A percentile compares a stretch with the other conserved stretches of the same genome.
Conservation (phyloP, 2,888 invertebrate species). For the Phragmatobia fuliginosa region DNA sequence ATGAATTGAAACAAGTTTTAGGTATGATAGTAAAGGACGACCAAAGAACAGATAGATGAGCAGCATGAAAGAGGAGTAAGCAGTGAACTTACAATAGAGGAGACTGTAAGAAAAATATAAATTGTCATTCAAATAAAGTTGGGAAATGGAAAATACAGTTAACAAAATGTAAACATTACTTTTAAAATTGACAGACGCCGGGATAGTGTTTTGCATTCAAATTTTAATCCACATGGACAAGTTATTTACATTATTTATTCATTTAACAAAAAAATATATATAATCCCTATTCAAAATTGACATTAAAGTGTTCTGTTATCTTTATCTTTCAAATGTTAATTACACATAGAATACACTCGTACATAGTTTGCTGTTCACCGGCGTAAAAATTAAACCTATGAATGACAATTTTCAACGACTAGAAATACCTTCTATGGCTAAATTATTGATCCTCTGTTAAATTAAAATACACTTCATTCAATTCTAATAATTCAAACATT, state of each 20-base stretch:
- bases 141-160: no score
- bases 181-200: not conserved
- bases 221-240: not conserved
- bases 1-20: no score
- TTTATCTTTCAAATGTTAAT: conserved; percentile 13
- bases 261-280: not conserved
- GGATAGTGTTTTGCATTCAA: not conserved
- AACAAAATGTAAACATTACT: no score
- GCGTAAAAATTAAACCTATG: not conserved
- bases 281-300: not conserved
- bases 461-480: not conserved
- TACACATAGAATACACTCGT: not conserved
- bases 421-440: conserved; percentile 5
- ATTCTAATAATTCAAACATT: not conserved
- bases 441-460: conserved; percentile 18
- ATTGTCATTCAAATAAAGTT: no score
- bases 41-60: no score
- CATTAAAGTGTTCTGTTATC: conserved; percentile 1
- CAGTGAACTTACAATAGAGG: no score
- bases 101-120: no score
- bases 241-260: not conserved
- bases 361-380: not conserved
- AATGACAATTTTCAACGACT: not conserved
- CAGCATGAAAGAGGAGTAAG: no score
- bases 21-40: no score